These are phyloP conservation scores for Siderastrea radians DNA, from an alignment of 92 coral and sea anemone genomes.

Conservation along the genomic window DNA sequence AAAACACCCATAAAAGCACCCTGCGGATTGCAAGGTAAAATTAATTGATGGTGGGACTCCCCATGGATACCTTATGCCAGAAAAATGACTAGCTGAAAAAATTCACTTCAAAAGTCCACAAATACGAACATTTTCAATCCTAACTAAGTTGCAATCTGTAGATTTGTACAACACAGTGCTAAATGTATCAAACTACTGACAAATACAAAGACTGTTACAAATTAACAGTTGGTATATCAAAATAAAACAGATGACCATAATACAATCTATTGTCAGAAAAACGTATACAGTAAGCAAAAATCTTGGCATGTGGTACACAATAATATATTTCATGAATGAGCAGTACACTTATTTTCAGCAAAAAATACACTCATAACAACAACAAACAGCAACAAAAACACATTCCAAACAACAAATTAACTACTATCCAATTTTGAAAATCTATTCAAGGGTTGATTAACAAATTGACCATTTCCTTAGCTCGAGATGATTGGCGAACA, in stretches of 20 bases:
- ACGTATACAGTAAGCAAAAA: background rate
- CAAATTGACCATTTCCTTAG: constrained; percentile 26
- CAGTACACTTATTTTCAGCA: background rate
- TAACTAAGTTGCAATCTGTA: too few relatives aligned
- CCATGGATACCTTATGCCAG: background rate
- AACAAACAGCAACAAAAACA: too few relatives aligned
- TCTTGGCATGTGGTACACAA: constrained; percentile 5
- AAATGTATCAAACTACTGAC: too few relatives aligned
- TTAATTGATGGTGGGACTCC: background rate
- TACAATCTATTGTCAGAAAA: background rate
- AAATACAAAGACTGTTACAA: background rate
- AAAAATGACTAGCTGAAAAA: background rate
- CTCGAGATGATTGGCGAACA: background rate
- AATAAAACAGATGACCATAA: background rate
- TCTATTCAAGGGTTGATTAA: background rate
- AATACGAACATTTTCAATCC: background rate
- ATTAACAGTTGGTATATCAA: background rate
- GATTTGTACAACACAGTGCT: too few relatives aligned
- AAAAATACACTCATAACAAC: background rate
- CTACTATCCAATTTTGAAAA: background rate
- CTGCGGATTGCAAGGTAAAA: background rate
- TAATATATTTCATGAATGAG: background rate
- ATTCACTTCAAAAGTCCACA: background rate
- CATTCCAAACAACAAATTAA: background rate
- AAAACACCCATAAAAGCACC: background rate